Evolutionary conservation across 2,888 invertebrate species (phyloP).

Genomic region (Ormyrus labotus): DNA sequence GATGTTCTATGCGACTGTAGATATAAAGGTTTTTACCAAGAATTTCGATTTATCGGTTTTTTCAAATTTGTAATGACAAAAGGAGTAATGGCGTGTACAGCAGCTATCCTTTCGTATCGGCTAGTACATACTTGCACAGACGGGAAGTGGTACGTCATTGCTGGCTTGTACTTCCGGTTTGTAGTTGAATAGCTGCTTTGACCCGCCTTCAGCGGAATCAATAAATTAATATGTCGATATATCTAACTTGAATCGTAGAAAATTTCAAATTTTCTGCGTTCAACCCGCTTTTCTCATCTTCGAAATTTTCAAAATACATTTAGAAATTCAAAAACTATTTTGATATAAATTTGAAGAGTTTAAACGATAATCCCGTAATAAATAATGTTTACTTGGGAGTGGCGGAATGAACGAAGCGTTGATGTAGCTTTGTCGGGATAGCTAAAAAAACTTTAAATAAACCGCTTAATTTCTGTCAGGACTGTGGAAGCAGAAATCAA

Average conservation of each 20-base stretch:
- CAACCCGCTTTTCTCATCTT: too few relatives aligned
- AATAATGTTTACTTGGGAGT: too few relatives aligned
- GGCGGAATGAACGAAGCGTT: too few relatives aligned
- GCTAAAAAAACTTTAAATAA: too few relatives aligned
- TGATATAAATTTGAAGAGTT: neutral
- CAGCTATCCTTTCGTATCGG: conserved; percentile 57
- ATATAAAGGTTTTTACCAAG: too few relatives aligned
- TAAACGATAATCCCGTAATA: too few relatives aligned
- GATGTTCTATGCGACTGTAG: too few relatives aligned
- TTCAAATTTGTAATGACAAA: conserved; percentile 12
- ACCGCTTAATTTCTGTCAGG: too few relatives aligned
- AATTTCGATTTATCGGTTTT: neutral
- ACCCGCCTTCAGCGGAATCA: conserved; percentile 61
- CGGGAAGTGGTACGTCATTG: conserved; percentile 72
- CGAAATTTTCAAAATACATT: neutral
- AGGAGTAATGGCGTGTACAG: conserved; percentile 39
- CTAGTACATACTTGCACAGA: conserved; percentile 59
- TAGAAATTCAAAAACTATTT: neutral
- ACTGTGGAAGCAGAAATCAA: too few relatives aligned
- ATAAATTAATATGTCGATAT: conserved; percentile 62
- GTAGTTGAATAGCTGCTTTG: conserved; percentile 64
- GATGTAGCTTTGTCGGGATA: too few relatives aligned
- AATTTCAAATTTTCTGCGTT: conserved; percentile 10
- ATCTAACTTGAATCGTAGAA: conserved; percentile 8
- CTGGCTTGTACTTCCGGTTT: conserved; percentile 67